These are phyloP conservation scores for Eupithecia dodoneata DNA, from an alignment of 2,888 invertebrate genomes.

Conservation along the genomic window DNA sequence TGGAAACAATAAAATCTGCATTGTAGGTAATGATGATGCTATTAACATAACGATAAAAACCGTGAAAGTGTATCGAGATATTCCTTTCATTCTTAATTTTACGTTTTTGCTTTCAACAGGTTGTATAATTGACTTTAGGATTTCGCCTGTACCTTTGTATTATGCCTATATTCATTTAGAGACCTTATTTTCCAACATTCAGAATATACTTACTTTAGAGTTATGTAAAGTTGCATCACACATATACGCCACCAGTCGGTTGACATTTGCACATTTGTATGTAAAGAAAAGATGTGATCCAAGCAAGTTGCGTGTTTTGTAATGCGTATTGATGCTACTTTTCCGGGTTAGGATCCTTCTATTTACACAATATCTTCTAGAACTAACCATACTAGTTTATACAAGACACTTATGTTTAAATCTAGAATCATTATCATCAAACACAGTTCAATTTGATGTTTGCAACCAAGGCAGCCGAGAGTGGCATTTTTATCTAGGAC, in stretches of 20 bases:
- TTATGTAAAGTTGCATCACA: constrained; percentile 1
- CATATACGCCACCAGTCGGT: constrained; percentile 49
- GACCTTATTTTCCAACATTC: background rate
- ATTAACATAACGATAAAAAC: constrained; percentile 17
- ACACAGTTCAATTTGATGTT: background rate
- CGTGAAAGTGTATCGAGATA: constrained; percentile 27
- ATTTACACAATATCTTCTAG: background rate
- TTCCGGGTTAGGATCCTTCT: constrained; percentile 22
- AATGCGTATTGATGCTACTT: constrained; percentile 40
- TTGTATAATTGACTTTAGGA: background rate
- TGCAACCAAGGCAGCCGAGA: background rate
- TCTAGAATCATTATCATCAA: background rate
- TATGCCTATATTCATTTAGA: background rate
- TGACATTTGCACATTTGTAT: constrained; percentile 65
- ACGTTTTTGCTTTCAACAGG: background rate
- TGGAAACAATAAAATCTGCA: background rate
- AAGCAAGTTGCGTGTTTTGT: constrained; percentile 47
- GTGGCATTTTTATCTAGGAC: constrained; percentile 11
- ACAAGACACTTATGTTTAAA: background rate
- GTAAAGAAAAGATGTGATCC: constrained; percentile 52
- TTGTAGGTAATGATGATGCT: background rate
- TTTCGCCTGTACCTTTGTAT: background rate
- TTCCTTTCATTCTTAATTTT: background rate
- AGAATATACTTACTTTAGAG: background rate
- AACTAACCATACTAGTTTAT: background rate